Percentiles rank a stretch among this genome's conserved stretches.
Conservation (phyloP, 1,140 invertebrate species). For the Leptoteleia sp. region DNA sequence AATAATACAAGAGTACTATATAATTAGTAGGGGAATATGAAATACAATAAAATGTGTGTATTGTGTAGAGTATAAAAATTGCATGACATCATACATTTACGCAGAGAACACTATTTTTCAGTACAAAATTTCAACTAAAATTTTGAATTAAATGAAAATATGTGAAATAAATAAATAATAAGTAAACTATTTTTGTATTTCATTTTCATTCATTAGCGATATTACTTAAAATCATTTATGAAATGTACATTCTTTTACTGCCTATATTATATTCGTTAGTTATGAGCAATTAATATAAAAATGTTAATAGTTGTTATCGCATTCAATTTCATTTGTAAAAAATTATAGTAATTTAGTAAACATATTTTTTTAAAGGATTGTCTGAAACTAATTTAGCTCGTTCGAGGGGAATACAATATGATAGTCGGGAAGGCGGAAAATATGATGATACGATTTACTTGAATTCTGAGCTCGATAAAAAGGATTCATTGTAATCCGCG, state of each 20-base stretch:
- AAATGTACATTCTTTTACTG: neutral
- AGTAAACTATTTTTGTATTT: no score
- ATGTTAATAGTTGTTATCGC: slow-evolving; percentile 14
- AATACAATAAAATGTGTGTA: no score
- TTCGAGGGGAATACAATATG: slow-evolving; percentile 41
- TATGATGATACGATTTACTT: slow-evolving; percentile 53
- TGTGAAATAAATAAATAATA: slow-evolving; percentile 4
- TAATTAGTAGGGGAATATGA: no score
- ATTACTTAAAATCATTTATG: no score
- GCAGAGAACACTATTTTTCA: slow-evolving; percentile 9
- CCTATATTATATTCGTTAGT: no score
- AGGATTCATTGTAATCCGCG: slow-evolving; percentile 50
- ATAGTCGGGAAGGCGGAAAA: slow-evolving; percentile 47
- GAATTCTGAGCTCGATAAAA: slow-evolving; percentile 53
- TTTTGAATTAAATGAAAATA: slow-evolving; percentile 6
- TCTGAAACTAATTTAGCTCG: slow-evolving; percentile 42
- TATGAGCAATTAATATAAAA: neutral
- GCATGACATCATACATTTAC: no score
- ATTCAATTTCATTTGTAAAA: slow-evolving; percentile 17
- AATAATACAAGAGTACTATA: no score
- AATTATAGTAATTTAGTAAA: slow-evolving; percentile 37
- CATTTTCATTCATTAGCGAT: neutral
- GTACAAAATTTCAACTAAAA: neutral
- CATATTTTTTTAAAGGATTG: slow-evolving; percentile 33
- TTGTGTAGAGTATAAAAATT: no score